Evolutionary conservation across 2,888 invertebrate genomes (phyloP).

Genomic region (Melanargia galathea): DNA sequence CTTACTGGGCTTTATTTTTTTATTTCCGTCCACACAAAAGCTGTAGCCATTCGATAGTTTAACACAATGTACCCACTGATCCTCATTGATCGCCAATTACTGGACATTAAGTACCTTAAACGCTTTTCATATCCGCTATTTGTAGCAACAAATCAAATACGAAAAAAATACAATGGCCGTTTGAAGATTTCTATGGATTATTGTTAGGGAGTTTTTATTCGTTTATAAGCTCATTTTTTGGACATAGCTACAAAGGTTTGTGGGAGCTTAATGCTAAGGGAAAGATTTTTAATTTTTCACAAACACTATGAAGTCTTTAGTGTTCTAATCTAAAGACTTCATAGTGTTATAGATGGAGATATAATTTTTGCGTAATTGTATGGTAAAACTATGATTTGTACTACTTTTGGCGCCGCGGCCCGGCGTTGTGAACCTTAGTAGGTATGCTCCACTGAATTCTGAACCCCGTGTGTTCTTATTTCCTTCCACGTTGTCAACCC

Average conservation of each 20-base stretch:
- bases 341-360: too few species aligned
- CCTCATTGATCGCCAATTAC: slow-evolving; percentile 83
- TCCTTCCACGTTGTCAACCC: too few species aligned
- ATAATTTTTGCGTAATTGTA: too few species aligned
- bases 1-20: slow-evolving; percentile 59
- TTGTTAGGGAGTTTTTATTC: slow-evolving; percentile 63
- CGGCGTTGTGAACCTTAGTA: too few species aligned
- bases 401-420: too few species aligned
- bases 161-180: slow-evolving; percentile 66
- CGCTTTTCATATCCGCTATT: slow-evolving; percentile 78
- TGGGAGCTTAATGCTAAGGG: slow-evolving; percentile 53
- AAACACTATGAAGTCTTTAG: slow-evolving; percentile 45
- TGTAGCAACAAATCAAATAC: slow-evolving; percentile 80
- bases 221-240: slow-evolving; percentile 65
- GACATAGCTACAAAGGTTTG: slow-evolving; percentile 57
- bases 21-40: slow-evolving; percentile 71
- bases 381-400: too few species aligned
- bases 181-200: slow-evolving; percentile 72
- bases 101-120: slow-evolving; percentile 82
- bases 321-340: neutral
- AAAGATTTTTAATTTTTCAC: slow-evolving; percentile 49
- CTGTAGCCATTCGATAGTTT: slow-evolving; percentile 66
- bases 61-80: slow-evolving; percentile 81
- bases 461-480: too few species aligned
- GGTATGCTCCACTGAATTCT: too few species aligned